Evolutionary conservation across 2,888 invertebrate genomes (phyloP).

Genomic region (Drosophila eohydei): DNA sequence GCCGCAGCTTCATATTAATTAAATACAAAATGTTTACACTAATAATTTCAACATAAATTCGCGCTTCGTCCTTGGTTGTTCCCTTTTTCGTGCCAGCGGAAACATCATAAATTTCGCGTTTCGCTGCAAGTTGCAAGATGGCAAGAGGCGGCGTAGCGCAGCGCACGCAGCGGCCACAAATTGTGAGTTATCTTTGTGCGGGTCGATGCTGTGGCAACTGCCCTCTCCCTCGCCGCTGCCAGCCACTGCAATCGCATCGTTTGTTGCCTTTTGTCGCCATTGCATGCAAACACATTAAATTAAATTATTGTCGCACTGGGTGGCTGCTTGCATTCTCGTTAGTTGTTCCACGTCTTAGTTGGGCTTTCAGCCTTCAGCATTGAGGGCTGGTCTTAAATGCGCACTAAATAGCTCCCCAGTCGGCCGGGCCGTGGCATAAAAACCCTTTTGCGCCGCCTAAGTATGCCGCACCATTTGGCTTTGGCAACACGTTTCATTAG

Average conservation of each 20-base stretch:
- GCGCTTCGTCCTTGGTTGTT: slow-evolving; percentile 9
- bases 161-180: slow-evolving; percentile 71
- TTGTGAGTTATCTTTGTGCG: slow-evolving; percentile 73
- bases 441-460: slow-evolving; percentile 45
- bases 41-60: slow-evolving; percentile 79
- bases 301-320: slow-evolving; percentile 75
- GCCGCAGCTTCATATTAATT: slow-evolving; percentile 71
- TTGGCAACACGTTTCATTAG: slow-evolving; percentile 72
- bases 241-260: slow-evolving; percentile 4
- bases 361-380: slow-evolving; percentile 43
- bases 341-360: slow-evolving; percentile 59
- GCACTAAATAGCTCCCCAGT: slow-evolving; percentile 63
- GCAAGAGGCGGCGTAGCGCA: slow-evolving; percentile 45
- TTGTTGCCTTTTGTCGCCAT: slow-evolving; percentile 51
- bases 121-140: slow-evolving; percentile 48
- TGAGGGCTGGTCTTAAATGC: slow-evolving; percentile 33
- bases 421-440: slow-evolving; percentile 34
- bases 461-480: slow-evolving; percentile 61
- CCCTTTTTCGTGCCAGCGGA: slow-evolving; percentile 44
- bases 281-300: slow-evolving; percentile 81
- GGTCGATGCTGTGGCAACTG: slow-evolving; percentile 36
- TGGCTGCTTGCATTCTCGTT: slow-evolving; percentile 35
- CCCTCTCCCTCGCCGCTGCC: neutral
- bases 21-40: slow-evolving; percentile 82
- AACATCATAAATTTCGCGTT: slow-evolving; percentile 69